A percentile compares a stretch with the other conserved stretches of the same genome.
These are phyloP conservation scores for Pemphredon lugubris DNA, from an alignment of 2,888 invertebrate species.

Conservation along the genomic window DNA sequence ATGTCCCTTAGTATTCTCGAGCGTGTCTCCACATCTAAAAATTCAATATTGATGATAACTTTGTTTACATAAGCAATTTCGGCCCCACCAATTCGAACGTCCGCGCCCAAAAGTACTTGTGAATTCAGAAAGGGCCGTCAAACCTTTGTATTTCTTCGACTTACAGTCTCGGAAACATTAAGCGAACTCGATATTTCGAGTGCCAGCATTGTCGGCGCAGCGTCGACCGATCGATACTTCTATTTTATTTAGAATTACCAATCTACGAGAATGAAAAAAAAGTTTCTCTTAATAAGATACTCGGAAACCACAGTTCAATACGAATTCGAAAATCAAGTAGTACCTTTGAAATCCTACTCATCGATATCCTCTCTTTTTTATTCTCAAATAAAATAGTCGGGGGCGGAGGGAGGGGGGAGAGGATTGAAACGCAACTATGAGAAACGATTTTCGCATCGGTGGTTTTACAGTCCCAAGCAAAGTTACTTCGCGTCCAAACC, in stretches of 20 bases:
- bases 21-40: slow-evolving; percentile 36
- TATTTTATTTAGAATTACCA: too few relatives aligned
- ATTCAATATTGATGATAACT: slow-evolving; percentile 59
- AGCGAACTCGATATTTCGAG: not conserved
- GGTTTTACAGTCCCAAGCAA: slow-evolving; percentile 22
- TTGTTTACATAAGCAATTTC: slow-evolving; percentile 42
- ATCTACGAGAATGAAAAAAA: too few relatives aligned
- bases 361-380: too few relatives aligned
- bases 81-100: slow-evolving; percentile 36
- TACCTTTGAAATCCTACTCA: not conserved
- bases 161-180: too few relatives aligned
- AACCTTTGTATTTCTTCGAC: not conserved
- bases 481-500: slow-evolving; percentile 39
- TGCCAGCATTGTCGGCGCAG: too few relatives aligned
- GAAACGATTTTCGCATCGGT: not conserved
- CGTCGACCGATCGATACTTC: too few relatives aligned
- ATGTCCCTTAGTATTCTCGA: slow-evolving; percentile 21
- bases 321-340: not conserved
- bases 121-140: slow-evolving; percentile 15
- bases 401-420: too few relatives aligned
- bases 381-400: too few relatives aligned
- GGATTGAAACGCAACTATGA: not conserved
- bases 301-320: too few relatives aligned
- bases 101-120: slow-evolving; percentile 48
- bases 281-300: too few relatives aligned